These are phyloP conservation scores for Rhodinocichla rosea DNA, from an alignment of 2,113 vertebrate species.

Conservation along the genomic window DNA sequence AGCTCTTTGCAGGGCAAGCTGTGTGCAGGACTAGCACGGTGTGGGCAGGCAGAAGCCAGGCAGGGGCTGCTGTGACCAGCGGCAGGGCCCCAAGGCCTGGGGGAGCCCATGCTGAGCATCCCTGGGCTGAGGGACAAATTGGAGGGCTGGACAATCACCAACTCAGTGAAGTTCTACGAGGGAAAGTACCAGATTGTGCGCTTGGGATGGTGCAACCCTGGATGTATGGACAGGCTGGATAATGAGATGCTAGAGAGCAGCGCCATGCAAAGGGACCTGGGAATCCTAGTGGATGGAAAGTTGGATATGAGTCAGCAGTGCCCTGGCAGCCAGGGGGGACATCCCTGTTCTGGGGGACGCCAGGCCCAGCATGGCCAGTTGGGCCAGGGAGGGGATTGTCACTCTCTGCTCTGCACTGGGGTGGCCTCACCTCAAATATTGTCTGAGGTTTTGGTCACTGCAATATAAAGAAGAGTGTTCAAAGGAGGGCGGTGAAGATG, in stretches of 20 bases:
- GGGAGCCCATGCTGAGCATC: background rate
- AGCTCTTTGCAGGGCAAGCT: background rate
- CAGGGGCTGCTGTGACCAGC: background rate
- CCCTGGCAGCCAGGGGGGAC: background rate
- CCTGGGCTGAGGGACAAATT: background rate
- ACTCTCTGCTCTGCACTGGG: too few relatives aligned
- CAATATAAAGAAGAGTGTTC: background rate
- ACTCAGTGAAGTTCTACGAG: background rate
- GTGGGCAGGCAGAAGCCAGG: background rate
- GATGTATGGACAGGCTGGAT: background rate
- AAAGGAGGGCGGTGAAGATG: background rate
- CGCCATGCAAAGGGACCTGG: background rate
- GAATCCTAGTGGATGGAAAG: too few relatives aligned
- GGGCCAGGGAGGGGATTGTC: background rate
- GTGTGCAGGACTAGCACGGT: background rate
- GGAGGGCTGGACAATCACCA: background rate
- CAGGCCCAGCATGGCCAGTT: background rate
- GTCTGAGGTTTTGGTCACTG: background rate
- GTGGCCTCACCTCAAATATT: accelerated
- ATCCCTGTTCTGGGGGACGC: background rate
- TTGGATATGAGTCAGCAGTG: background rate
- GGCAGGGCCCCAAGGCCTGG: accelerated
- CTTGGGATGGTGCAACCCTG: background rate
- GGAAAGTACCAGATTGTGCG: background rate
- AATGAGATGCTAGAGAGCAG: background rate